These are phyloP conservation scores for Lordiphosa clarofinis DNA, from an alignment of 1,140 invertebrate genomes.

Conservation along the genomic window DNA sequence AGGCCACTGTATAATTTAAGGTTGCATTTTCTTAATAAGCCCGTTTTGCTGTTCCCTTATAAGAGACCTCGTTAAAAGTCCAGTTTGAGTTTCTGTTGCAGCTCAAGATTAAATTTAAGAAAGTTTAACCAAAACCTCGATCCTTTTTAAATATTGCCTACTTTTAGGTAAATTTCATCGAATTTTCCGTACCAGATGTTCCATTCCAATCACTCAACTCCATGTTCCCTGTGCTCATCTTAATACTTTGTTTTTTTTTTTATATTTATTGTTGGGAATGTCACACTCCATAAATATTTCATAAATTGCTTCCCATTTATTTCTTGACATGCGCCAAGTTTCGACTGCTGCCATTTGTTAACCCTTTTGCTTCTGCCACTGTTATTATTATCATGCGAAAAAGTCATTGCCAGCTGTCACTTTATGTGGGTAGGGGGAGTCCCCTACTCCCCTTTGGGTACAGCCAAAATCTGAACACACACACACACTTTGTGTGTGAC, in stretches of 20 bases:
- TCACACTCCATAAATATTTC: constrained; percentile 72
- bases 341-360: constrained; percentile 60
- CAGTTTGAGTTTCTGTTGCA: too few species aligned
- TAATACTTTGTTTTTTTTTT: constrained; percentile 24
- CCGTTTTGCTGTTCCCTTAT: too few species aligned
- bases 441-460: constrained; percentile 12
- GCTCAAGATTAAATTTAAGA: too few species aligned
- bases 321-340: constrained; percentile 56
- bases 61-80: too few species aligned
- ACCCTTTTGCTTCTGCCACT: constrained; percentile 59
- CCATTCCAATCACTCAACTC: neutral
- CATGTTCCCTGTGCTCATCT: constrained; percentile 2
- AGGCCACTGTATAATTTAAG: too few species aligned
- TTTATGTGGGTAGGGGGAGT: constrained; percentile 21
- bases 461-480: constrained; percentile 29
- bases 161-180: too few species aligned
- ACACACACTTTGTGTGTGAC: constrained; percentile 20
- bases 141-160: too few species aligned
- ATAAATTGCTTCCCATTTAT: constrained; percentile 71
- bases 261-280: constrained; percentile 63
- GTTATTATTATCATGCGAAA: constrained; percentile 64
- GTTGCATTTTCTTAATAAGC: too few species aligned
- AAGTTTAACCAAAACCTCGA: too few species aligned
- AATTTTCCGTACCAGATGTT: too few species aligned
- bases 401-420: constrained; percentile 73